These are phyloP conservation scores for Acrossocheilus fasciatus DNA, from an alignment of 2,797 vertebrate species.

Conservation along the genomic window DNA sequence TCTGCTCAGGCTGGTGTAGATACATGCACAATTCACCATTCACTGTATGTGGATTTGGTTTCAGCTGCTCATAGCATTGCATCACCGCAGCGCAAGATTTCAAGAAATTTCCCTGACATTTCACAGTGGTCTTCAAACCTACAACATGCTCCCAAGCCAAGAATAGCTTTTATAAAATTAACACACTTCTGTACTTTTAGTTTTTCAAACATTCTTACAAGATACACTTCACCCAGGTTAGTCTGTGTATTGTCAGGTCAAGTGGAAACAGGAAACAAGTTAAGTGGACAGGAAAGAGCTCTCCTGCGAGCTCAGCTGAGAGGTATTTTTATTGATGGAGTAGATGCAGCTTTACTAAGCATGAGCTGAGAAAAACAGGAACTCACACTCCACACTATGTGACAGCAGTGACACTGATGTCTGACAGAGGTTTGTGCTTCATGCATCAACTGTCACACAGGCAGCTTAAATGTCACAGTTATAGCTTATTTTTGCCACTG, in stretches of 20 bases:
- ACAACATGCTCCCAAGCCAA: background rate
- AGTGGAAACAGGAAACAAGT: slow-evolving; percentile 26
- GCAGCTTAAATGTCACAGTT: slow-evolving; percentile 32
- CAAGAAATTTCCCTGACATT: background rate
- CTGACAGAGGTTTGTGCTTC: slow-evolving; percentile 28
- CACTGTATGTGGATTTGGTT: slow-evolving; percentile 5
- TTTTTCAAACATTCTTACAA: background rate
- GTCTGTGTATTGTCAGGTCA: slow-evolving; percentile 25
- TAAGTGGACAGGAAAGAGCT: slow-evolving; percentile 24
- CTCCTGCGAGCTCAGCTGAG: background rate
- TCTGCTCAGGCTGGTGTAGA: slow-evolving; percentile 26
- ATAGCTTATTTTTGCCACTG: slow-evolving; percentile 17
- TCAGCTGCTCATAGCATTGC: slow-evolving; percentile 18
- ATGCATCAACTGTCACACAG: slow-evolving; percentile 11
- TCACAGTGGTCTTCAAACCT: background rate
- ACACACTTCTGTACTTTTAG: background rate
- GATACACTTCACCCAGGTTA: background rate
- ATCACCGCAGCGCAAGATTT: background rate
- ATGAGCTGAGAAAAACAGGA: slow-evolving; percentile 16
- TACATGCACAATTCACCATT: slow-evolving; percentile 4
- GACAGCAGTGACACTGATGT: slow-evolving; percentile 44
- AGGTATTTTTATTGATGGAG: slow-evolving; percentile 34
- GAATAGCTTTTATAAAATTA: slow-evolving; percentile 25
- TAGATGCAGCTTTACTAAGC: slow-evolving; percentile 15
- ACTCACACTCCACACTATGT: background rate